Conservation (phyloP, 1,140 invertebrate genomes). For the Drosophila asahinai region DNA sequence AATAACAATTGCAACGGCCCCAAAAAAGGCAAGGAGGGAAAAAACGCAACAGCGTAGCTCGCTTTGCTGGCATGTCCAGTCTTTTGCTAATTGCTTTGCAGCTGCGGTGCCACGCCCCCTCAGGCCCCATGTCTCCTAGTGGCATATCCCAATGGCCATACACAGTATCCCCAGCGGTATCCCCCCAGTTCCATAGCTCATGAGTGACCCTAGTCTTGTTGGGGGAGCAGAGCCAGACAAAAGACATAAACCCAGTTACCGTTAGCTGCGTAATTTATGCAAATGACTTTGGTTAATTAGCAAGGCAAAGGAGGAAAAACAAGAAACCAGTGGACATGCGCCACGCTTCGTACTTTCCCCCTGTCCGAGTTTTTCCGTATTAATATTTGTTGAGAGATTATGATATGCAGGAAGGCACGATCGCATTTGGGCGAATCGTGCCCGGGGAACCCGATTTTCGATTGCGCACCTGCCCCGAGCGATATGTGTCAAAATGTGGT, state of each 20-base stretch:
- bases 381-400: slow-evolving; percentile 39
- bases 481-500: slow-evolving; percentile 41
- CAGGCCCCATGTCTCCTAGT: slow-evolving; percentile 31
- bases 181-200: slow-evolving; percentile 23
- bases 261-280: slow-evolving; percentile 82
- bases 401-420: slow-evolving; percentile 48
- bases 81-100: slow-evolving; percentile 79
- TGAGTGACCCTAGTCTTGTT: slow-evolving; percentile 21
- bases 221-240: slow-evolving; percentile 52
- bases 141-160: slow-evolving; percentile 10
- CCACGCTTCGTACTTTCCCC: slow-evolving; percentile 1
- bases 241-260: slow-evolving; percentile 75
- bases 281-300: slow-evolving; percentile 80
- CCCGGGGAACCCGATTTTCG: slow-evolving; percentile 30
- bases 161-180: slow-evolving; percentile 3
- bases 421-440: slow-evolving; percentile 32
- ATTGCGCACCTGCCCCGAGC: slow-evolving; percentile 37
- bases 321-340: slow-evolving; percentile 25
- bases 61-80: slow-evolving; percentile 62
- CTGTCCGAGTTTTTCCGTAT: slow-evolving; percentile 6
- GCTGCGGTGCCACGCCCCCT: slow-evolving; percentile 59
- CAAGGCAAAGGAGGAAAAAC: slow-evolving; percentile 43
- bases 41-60: slow-evolving; percentile 26
- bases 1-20: slow-evolving; percentile 69
- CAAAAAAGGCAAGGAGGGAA: slow-evolving; percentile 34